Base-by-base conservation (phyloP, 2,113 vertebrate species). In the Nothobranchius furzeri region DNA sequence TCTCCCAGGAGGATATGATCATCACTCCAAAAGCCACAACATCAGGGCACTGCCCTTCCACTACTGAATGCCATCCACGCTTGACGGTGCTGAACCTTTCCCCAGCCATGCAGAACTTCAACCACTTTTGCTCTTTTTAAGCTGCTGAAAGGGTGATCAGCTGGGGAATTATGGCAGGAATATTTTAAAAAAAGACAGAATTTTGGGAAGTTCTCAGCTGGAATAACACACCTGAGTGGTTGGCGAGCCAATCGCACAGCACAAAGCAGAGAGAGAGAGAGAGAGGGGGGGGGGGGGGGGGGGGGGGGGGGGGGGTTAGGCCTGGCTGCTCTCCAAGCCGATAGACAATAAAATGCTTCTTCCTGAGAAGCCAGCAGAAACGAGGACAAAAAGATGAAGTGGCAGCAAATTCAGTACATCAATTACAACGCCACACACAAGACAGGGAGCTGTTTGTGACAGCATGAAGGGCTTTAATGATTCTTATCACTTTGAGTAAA, bases 291-390 rank as follows among this genome's bases (percentile, higher is more conserved):
- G n/a, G n/a, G n/a, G n/a, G n/a, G n/a, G n/a, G n/a, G n/a, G n/a
- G n/a, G n/a, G n/a, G n/a, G n/a, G n/a, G n/a, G n/a, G n/a, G 9
- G 43, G 9, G 9, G 4, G 12, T 85, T 51, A 76, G 65, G 81
- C 49, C 15, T 85, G 88, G 79, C 78, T 46, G 55, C 24, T 63
- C 24, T 75, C 88, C 83, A 76, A 78, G 60, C 62, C 74, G 62
- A 70, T 77, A 85, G 79, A 89, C 83, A 90, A 88, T 87, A 76
- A 89, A 87, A 64, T 9, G 36, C 73, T 71, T 80, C 82, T 88
- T 68, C 73, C 85, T 74, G 78, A 78, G 45, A 54, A 55, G 55
- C 63, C 63, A 48, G 73, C 60, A 77, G 60, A 71, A 73, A 85
- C 51, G 68, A 62, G 73, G 47, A 60, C 45, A 50, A 55, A 62